Base-by-base conservation (phyloP, 2,113 vertebrate species). In the Sciurus niger region DNA sequence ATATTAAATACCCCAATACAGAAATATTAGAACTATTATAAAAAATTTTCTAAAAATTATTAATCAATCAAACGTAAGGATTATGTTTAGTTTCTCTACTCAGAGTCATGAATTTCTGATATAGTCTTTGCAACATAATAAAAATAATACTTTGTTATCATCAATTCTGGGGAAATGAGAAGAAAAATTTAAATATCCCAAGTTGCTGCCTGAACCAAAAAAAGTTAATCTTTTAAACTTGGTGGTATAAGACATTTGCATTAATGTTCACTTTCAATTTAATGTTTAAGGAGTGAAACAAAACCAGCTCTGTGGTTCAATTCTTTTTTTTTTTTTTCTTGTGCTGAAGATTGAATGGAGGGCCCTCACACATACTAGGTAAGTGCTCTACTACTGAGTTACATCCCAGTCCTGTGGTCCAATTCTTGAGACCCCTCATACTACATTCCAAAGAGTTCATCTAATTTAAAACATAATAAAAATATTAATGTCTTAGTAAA, bases 261-360 rank as follows among this genome's bases (percentile, higher is more conserved):
- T 84, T 82, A 82, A 53, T 2, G 28, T 76, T 24, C 37, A 88
- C 0, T 12, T 93, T 93, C 6, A 93, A 37, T 79, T 93, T 93
- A 82, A 67, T 53, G 53, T 93, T 96, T 79, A 76, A 88, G 53
- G 73, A 96, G 65, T 73, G 25, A 91, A 79, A 70, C 11, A 82
- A 82, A 90, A 82, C 16, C 34, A 83, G 24, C 24, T 89, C 32
- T 94, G 83, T 65, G 30, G 32, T n/a, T 18, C 22, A 60, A 0
- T 73, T 73, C 58, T 84, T 74, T 60, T 24, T 9, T 60, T 9
- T 24, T 37, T 37, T 37, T 37, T 37, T 37, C 2, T 37, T 6
- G 58, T 60, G 58, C 22, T 60, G 37, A 37, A 24, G 58, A 60
- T 24, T 60, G 58, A 60, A 24, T 6, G 20, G 20, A 60, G 58